These are phyloP conservation scores for Orthosia gracilis DNA, from an alignment of 2,888 invertebrate genomes.

Conservation along the genomic window DNA sequence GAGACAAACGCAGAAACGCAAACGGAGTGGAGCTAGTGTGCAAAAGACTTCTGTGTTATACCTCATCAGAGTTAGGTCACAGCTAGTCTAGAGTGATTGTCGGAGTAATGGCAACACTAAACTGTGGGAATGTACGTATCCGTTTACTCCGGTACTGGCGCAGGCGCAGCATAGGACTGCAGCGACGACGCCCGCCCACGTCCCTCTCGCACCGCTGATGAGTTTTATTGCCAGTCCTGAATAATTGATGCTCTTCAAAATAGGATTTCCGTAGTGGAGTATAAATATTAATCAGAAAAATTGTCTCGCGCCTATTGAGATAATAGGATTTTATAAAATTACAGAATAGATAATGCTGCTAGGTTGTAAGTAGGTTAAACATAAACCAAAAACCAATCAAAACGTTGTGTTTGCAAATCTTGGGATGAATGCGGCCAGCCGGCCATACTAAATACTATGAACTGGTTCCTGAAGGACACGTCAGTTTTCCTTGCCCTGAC, in stretches of 20 bases:
- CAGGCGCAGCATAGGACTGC: constrained; percentile 18
- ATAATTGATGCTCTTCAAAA: constrained; percentile 60
- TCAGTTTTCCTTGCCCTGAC: background rate
- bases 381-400: background rate
- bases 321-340: background rate
- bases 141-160: constrained; percentile 13
- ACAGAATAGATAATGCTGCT: background rate
- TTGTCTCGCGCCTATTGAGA: constrained; percentile 11
- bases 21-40: background rate
- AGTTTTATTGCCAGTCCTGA: constrained; percentile 63
- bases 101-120: constrained; percentile 42
- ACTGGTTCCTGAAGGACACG: background rate
- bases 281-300: constrained; percentile 26
- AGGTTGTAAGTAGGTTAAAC: background rate
- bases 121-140: constrained; percentile 54
- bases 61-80: constrained; percentile 1
- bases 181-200: constrained; percentile 62
- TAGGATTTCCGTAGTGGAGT: constrained; percentile 53
- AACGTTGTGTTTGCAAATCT: background rate
- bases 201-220: constrained; percentile 44
- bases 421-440: too few species aligned
- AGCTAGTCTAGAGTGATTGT: constrained; percentile 14
- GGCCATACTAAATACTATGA: background rate
- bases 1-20: background rate
- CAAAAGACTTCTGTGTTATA: background rate